phyloP scores from a whole-genome alignment of 2,113 vertebrate genomes.

The human (Homo sapiens) region DNA sequence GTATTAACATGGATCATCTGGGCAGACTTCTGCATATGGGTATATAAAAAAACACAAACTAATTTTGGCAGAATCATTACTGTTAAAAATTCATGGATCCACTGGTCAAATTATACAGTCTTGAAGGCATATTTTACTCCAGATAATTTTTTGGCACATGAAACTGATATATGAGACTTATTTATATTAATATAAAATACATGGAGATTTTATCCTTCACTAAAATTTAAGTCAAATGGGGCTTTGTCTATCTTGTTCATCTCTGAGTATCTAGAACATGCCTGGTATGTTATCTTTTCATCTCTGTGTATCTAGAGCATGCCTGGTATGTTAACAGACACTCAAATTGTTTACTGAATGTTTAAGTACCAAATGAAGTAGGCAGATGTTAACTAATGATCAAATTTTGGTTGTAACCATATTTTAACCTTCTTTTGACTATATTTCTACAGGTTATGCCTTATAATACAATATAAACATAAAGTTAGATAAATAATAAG shows the following conservation, averaged over 20 bases:
- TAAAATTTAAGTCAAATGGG: not conserved
- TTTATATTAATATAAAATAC: not conserved
- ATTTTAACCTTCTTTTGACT: not conserved
- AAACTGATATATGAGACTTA: not conserved
- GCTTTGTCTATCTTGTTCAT: not conserved
- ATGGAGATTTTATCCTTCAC: not conserved
- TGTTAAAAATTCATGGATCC: not conserved
- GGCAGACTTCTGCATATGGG: not conserved
- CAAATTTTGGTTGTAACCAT: too few relatives aligned
- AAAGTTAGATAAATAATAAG: not conserved
- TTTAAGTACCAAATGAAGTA: too few relatives aligned
- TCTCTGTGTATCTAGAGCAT: not conserved
- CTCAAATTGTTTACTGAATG: not conserved
- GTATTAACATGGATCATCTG: not conserved
- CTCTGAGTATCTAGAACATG: not conserved
- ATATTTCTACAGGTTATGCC: not conserved
- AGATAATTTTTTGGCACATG: not conserved
- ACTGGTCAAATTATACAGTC: not conserved
- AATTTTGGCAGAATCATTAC: not conserved
- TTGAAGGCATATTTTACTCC: not conserved
- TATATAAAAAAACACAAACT: not conserved
- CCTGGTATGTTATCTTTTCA: not conserved
- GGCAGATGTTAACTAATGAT: too few relatives aligned
- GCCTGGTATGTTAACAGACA: not conserved
- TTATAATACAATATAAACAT: not conserved